Percentiles rank a stretch among this genome's conserved stretches.
Evolutionary conservation across 2,888 invertebrate genomes (phyloP).

Genomic region (Lumbricus terrestris): DNA sequence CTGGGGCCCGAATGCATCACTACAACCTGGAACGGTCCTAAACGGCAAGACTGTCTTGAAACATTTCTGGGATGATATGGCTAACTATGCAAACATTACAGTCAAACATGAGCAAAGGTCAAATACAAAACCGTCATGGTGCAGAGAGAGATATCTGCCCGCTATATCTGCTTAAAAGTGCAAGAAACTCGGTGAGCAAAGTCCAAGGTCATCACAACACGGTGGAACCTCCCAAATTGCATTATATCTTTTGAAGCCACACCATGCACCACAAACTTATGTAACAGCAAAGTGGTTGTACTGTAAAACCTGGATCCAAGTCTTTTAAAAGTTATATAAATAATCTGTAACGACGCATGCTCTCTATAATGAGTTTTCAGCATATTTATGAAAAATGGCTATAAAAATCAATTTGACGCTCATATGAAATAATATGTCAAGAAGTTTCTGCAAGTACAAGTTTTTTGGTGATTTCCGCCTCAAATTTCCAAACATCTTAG

Average conservation of each 20-base stretch:
- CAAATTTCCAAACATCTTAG: neutral
- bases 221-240: too few species aligned
- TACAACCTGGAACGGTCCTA: neutral
- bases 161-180: neutral
- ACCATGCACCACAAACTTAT: too few species aligned
- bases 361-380: too few species aligned
- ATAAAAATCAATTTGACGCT: too few species aligned
- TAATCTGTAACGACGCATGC: too few species aligned
- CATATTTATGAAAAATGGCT: too few species aligned
- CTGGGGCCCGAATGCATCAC: neutral
- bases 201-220: neutral
- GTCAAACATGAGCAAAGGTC: neutral
- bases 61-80: neutral
- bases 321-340: too few species aligned
- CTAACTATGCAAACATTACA: neutral
- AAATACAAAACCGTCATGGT: neutral
- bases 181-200: neutral
- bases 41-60: neutral
- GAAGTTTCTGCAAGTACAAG: neutral
- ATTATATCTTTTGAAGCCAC: too few species aligned
- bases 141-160: neutral
- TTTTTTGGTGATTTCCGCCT: too few species aligned
- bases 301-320: too few species aligned
- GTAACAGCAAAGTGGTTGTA: too few species aligned
- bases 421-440: too few species aligned